Evolutionary conservation across 2,113 vertebrate genomes (phyloP).

Genomic region (Athene noctua): DNA sequence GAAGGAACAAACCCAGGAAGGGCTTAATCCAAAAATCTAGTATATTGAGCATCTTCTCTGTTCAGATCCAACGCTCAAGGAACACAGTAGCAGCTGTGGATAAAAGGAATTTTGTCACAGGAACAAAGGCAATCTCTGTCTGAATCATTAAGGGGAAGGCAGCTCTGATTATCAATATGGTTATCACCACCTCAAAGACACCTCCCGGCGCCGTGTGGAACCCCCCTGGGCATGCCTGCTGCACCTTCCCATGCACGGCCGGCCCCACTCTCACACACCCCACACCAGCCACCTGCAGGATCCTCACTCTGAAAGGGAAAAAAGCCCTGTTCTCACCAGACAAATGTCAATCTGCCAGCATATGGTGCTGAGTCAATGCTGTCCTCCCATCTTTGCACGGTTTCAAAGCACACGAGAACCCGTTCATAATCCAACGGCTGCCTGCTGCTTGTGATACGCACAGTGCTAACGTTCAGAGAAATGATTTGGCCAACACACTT

Average conservation of each 20-base stretch:
- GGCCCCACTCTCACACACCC: rapidly evolving
- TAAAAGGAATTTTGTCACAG: neutral
- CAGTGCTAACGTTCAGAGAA: neutral
- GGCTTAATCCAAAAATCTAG: neutral
- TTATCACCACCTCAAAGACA: neutral
- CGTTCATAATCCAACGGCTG: neutral
- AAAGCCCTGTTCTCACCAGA: too few species aligned
- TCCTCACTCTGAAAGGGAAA: neutral
- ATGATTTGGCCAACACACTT: neutral
- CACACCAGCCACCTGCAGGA: neutral
- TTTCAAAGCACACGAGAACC: neutral
- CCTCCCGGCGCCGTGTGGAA: neutral
- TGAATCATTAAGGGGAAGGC: neutral
- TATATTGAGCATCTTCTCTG: neutral
- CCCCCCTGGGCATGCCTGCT: rapidly evolving
- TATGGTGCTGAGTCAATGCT: neutral
- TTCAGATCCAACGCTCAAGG: neutral
- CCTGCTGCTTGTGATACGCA: neutral
- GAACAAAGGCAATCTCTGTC: neutral
- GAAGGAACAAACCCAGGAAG: neutral
- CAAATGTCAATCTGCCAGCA: neutral
- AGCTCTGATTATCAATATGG: neutral
- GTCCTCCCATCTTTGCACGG: neutral
- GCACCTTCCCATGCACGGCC: neutral
- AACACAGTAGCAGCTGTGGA: neutral